Evolutionary conservation across 2,113 vertebrate species (phyloP).

Genomic region (Neodon shergylaensis): DNA sequence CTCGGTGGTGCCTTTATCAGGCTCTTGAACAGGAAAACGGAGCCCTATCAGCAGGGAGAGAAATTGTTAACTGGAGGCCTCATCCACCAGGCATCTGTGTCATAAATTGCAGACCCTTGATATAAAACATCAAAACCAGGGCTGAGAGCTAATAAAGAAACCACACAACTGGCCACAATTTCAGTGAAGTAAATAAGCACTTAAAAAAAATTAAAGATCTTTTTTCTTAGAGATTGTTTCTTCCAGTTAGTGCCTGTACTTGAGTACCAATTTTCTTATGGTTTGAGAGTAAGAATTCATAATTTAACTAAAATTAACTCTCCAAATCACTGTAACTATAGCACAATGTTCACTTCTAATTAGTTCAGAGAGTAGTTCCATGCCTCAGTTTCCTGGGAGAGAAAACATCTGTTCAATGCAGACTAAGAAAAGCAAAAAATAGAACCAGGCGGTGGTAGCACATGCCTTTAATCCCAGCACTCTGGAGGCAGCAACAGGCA

Average conservation of each 20-base stretch:
- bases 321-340: conserved; percentile 31
- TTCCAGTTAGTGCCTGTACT: not conserved
- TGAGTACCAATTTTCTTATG: conserved; percentile 21
- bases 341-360: conserved; percentile 45
- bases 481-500: too few species aligned
- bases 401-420: conserved; percentile 27
- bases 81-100: not conserved
- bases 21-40: not conserved
- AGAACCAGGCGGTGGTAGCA: too few species aligned
- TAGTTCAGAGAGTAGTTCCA: conserved; percentile 31
- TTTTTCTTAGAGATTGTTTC: not conserved
- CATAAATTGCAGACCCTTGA: conserved; percentile 4
- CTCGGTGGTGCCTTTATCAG: not conserved
- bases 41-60: not conserved
- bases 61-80: not conserved
- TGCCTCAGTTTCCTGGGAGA: conserved; percentile 40
- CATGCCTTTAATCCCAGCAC: too few species aligned
- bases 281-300: conserved; percentile 45
- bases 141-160: conserved; percentile 22
- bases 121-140: conserved; percentile 20
- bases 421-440: conserved; percentile 31
- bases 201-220: conserved; percentile 6
- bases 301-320: conserved; percentile 63
- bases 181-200: not conserved
- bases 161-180: not conserved